Evolutionary conservation across 92 coral and sea anemone genomes (phyloP).

Genomic region (Meandrina meandrites): DNA sequence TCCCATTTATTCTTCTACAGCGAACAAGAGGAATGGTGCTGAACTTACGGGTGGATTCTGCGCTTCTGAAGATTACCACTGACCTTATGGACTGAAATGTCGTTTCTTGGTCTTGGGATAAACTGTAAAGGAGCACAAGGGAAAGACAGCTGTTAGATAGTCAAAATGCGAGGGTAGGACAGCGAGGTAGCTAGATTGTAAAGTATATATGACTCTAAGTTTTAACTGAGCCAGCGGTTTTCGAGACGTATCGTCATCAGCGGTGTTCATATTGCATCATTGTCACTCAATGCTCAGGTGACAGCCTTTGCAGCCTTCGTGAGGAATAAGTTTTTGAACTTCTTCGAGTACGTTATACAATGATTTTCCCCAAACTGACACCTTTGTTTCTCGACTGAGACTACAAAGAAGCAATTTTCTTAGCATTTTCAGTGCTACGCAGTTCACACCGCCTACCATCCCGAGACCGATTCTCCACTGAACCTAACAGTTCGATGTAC

Average conservation of each 20-base stretch:
- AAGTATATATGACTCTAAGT: background rate
- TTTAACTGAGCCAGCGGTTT: background rate
- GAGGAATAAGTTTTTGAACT: background rate
- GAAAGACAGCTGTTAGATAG: background rate
- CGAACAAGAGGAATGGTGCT: conserved; percentile 57
- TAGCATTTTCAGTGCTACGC: background rate
- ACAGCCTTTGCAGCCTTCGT: background rate
- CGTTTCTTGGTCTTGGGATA: background rate
- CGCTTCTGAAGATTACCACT: background rate
- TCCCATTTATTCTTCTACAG: background rate
- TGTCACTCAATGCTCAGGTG: background rate
- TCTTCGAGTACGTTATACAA: background rate
- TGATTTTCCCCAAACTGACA: background rate
- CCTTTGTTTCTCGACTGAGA: background rate
- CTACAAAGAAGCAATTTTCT: background rate
- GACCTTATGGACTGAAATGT: background rate
- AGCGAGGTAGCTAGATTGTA: background rate
- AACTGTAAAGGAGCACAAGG: background rate
- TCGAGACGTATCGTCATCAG: background rate
- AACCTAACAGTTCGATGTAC: background rate
- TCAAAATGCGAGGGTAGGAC: background rate
- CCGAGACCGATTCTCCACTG: background rate
- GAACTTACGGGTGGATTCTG: background rate
- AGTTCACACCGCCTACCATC: background rate
- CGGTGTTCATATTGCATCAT: background rate